A percentile compares a stretch with the other conserved stretches of the same genome.
Evolutionary conservation across 2,797 vertebrate species (phyloP).

Genomic region (Chloroceryle amazona): DNA sequence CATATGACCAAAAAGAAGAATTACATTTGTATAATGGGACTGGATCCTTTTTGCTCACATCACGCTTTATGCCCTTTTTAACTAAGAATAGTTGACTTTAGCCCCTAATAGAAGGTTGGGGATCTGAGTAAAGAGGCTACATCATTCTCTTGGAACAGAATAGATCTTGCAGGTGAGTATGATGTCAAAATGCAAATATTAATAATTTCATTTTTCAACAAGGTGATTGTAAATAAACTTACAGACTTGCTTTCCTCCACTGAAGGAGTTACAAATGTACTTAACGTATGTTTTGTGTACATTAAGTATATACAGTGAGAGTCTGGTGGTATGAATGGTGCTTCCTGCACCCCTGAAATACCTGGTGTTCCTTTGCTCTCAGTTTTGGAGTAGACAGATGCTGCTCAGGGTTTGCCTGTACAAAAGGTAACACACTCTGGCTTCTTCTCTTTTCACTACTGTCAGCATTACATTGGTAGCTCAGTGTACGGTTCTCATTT

Average conservation of each 20-base stretch:
- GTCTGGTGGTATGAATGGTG: neutral
- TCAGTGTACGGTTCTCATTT: neutral
- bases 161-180: neutral
- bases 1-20: neutral
- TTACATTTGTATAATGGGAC: neutral
- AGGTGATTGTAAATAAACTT: neutral
- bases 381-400: neutral
- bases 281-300: neutral
- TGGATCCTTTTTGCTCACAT: neutral
- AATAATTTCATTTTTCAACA: neutral
- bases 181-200: neutral
- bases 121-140: neutral
- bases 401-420: fast-evolving
- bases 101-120: neutral
- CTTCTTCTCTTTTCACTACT: neutral
- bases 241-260: neutral
- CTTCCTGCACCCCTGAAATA: neutral
- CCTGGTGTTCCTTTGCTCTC: neutral
- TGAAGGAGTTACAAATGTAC: neutral
- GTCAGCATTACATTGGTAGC: neutral
- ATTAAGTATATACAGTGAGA: neutral
- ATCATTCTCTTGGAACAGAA: neutral
- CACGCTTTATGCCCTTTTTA: neutral
- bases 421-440: neutral
- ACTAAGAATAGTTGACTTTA: neutral